Evolutionary conservation across 2,888 invertebrate genomes (phyloP).

Genomic region (Drosophila fulvimacula): DNA sequence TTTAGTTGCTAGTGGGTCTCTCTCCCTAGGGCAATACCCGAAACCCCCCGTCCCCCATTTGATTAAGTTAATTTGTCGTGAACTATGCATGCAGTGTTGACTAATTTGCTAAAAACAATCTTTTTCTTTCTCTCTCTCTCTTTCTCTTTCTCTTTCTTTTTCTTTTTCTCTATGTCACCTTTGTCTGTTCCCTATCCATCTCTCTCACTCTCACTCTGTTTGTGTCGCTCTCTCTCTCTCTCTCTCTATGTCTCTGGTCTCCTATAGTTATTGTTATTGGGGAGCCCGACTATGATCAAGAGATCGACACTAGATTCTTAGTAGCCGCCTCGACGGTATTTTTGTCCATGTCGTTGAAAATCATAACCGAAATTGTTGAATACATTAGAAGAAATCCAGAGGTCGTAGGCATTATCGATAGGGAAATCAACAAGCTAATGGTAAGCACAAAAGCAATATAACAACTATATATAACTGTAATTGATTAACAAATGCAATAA

Average conservation of each 20-base stretch:
- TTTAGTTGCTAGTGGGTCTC: not conserved
- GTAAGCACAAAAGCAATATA: slow-evolving; percentile 64
- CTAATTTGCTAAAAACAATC: slow-evolving; percentile 29
- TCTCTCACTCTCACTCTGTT: slow-evolving; percentile 24
- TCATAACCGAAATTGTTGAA: slow-evolving; percentile 83
- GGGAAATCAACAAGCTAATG: slow-evolving; percentile 82
- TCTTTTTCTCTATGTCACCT: slow-evolving; percentile 39
- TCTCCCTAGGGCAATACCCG: not conserved
- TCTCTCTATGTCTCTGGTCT: slow-evolving; percentile 54
- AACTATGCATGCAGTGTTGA: slow-evolving; percentile 28
- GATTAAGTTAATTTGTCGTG: not conserved
- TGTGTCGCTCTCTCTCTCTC: slow-evolving; percentile 40
- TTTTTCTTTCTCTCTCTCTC: slow-evolving; percentile 50
- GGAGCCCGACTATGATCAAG: slow-evolving; percentile 77
- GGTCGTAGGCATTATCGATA: slow-evolving; percentile 82
- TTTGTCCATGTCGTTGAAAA: slow-evolving; percentile 83
- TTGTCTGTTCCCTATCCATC: slow-evolving; percentile 18
- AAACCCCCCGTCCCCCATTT: not conserved
- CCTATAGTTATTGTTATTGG: slow-evolving; percentile 78
- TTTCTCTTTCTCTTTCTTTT: slow-evolving; percentile 47
- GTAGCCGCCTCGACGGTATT: slow-evolving; percentile 84
- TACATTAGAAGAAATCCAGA: slow-evolving; percentile 84
- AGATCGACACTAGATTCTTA: slow-evolving; percentile 83
- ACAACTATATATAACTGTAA: not conserved
- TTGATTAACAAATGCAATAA: not conserved